Evolutionary conservation across 2,113 vertebrate genomes (phyloP).

Genomic region (Clinocottus analis): DNA sequence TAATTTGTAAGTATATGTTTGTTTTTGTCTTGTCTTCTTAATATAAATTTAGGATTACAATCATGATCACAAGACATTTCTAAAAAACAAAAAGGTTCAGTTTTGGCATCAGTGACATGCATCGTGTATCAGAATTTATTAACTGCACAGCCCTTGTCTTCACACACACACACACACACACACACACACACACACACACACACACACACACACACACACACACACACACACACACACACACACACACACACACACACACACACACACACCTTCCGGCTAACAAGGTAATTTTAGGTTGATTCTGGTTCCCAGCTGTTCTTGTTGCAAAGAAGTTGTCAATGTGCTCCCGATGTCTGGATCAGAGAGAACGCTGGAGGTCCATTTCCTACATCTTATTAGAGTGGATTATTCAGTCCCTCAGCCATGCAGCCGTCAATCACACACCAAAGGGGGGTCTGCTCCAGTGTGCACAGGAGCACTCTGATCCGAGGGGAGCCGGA

Average conservation of each 20-base stretch:
- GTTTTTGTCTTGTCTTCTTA: not conserved
- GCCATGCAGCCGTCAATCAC: conserved; percentile 82
- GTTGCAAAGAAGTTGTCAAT: conserved; percentile 66
- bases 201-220: conserved; percentile 9
- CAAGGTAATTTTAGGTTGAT: conserved; percentile 50
- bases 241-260: conserved; percentile 22
- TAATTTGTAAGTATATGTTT: not conserved
- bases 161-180: conserved; percentile 22
- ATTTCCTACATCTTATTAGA: conserved; percentile 83
- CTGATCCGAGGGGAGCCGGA: conserved; percentile 77
- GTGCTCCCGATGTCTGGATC: conserved; percentile 69
- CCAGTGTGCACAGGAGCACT: conserved; percentile 69
- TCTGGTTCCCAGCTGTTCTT: conserved; percentile 66
- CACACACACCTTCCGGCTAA: conserved; percentile 45
- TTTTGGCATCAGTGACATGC: not conserved
- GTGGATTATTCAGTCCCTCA: conserved; percentile 81
- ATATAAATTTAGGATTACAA: not conserved
- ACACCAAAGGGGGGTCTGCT: conserved; percentile 74
- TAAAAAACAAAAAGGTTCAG: not conserved
- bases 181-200: conserved; percentile 12
- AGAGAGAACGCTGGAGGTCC: conserved; percentile 78
- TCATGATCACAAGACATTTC: not conserved
- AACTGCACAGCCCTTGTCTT: not conserved
- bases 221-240: conserved; percentile 12
- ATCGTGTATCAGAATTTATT: not conserved